These are phyloP conservation scores for Aphis craccivora DNA, from an alignment of 1,140 invertebrate genomes.

Conservation along the genomic window DNA sequence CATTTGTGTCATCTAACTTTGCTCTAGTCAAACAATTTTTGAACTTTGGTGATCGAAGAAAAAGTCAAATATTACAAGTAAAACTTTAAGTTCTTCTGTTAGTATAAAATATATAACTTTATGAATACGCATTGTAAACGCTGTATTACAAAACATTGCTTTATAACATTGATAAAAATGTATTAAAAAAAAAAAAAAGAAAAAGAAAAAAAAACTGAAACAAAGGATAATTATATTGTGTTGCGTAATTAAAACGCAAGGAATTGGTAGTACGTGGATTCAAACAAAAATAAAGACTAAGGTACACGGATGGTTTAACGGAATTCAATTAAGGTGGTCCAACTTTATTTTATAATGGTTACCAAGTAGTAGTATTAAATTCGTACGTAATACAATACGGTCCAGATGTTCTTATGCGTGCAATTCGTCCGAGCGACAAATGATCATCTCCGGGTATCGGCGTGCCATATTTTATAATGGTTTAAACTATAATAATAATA, in stretches of 20 bases:
- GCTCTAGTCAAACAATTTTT: neutral
- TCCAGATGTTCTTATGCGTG: neutral
- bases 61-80: neutral
- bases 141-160: neutral
- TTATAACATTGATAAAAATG: neutral
- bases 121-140: neutral
- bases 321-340: neutral
- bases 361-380: neutral
- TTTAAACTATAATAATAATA: neutral
- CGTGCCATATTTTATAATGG: neutral
- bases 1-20: neutral
- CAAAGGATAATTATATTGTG: neutral
- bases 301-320: neutral
- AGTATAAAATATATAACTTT: neutral
- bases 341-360: neutral
- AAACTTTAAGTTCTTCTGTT: neutral
- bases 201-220: neutral
- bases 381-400: neutral
- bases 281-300: neutral
- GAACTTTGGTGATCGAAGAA: neutral
- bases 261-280: neutral
- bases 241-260: neutral
- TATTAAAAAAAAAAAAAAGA: neutral
- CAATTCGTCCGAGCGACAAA: neutral
- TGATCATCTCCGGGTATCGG: neutral